phyloP scores from a whole-genome alignment of 2,113 vertebrate genomes.

The Bombycilla garrulus region DNA sequence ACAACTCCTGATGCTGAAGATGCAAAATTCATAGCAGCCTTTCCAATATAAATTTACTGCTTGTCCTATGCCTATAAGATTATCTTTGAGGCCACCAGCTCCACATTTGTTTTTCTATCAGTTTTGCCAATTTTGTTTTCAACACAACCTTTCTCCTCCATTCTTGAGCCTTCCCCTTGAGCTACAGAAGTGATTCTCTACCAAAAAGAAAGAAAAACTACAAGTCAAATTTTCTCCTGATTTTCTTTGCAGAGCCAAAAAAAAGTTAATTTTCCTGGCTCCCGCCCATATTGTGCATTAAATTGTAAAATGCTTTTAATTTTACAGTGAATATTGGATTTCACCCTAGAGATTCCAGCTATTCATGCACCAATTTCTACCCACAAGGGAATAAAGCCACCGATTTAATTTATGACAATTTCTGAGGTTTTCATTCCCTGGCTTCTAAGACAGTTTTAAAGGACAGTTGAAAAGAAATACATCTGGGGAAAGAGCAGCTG shows the following conservation, averaged over 20 bases:
- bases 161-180: neutral
- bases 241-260: neutral
- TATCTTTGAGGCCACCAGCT: neutral
- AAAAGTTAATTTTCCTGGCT: neutral
- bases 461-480: neutral
- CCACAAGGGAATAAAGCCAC: neutral
- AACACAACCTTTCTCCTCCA: neutral
- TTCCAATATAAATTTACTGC: neutral
- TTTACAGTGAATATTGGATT: neutral
- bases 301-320: neutral
- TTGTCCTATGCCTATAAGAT: neutral
- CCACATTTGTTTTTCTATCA: too few species aligned
- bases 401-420: neutral
- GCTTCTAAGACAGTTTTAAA: neutral
- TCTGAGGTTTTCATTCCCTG: neutral
- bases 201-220: neutral
- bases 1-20: conserved; percentile 16
- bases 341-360: neutral
- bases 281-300: neutral
- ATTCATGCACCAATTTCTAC: neutral
- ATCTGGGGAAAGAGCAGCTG: neutral
- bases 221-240: neutral
- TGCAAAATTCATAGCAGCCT: neutral
- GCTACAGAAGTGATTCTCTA: neutral
- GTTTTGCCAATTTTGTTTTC: neutral